Conservation (phyloP, 2,888 invertebrate species). For the Chrysotoxum bicinctum region DNA sequence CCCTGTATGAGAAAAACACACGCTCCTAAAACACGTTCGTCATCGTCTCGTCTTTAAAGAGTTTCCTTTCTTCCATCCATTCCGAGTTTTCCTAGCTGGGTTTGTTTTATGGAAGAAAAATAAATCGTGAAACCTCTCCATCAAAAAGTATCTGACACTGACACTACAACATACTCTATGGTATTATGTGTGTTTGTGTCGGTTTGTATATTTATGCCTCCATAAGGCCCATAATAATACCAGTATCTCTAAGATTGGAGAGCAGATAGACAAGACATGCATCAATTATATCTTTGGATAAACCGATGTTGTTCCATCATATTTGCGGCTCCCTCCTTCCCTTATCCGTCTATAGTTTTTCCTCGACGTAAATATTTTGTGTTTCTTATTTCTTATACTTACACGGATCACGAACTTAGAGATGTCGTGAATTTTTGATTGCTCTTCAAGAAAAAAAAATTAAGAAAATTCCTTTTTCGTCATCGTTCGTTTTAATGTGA, state of each 20-base stretch:
- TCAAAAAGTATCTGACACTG: conserved; percentile 67
- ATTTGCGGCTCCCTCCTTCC: not conserved
- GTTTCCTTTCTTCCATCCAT: not conserved
- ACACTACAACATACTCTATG: conserved; percentile 47
- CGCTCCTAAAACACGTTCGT: not conserved
- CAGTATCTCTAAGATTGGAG: conserved; percentile 15
- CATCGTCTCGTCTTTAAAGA: not conserved
- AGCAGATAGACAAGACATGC: conserved; percentile 25
- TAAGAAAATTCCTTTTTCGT: not conserved
- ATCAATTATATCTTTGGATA: conserved; percentile 43
- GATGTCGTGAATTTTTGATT: conserved; percentile 52
- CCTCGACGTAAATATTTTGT: not conserved
- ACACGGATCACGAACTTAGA: conserved; percentile 39
- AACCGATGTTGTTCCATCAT: conserved; percentile 37
- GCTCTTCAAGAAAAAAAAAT: not conserved
- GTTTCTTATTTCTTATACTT: not conserved
- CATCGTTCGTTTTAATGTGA: conserved; percentile 1
- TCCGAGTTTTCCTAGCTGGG: not conserved
- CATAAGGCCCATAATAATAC: not conserved
- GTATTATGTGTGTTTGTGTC: conserved; percentile 15
- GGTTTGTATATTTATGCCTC: not conserved
- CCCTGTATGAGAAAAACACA: not conserved
- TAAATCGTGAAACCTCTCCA: conserved; percentile 69
- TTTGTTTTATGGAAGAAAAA: conserved; percentile 37
- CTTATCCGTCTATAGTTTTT: not conserved